Base-by-base conservation (phyloP, 2,797 vertebrate species). In the Psittacula echo region DNA sequence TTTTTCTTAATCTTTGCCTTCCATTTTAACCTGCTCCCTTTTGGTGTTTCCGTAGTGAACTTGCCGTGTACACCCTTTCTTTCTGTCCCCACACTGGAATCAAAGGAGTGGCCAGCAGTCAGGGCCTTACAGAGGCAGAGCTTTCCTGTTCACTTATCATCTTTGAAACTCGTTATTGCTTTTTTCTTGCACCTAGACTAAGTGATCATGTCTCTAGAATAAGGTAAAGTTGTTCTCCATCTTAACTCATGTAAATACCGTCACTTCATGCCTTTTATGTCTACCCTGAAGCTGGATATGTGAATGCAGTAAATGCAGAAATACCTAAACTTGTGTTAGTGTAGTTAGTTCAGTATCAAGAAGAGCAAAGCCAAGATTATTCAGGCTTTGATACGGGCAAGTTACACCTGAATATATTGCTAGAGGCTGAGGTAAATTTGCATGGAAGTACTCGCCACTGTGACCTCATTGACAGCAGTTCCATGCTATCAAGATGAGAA, bases 21-120 rank as follows among this genome's bases (percentile, higher is more conserved):
- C 27, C 2, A 1, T 19, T 23, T 39, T 42, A 2, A 5, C 44
- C 32, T 15, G 60, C 9, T 48, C 11, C 32, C 12, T 41, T 48
- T 7, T 2, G 32, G 10, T 1, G 0, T n/a, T 48, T 23, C 21
- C 34, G 0, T 3, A 20, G 37, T 17, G 50, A 29, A 11, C 32
- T 9, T 13, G 2, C 23, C 5, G 26, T 9, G 32, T 29, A 12
- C 18, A 19, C 7, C 13, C 47, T 19, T 44, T 48, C 47, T 19
- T 44, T 48, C 32, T 78, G 4, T 19, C 16, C 16, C 11, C 14
- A 7, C 10, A 0, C 18, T 18, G 39, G 27, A 32, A 58, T 37
- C 44, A 7, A 17, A 50, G 41, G 27, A 37, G 16, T n/a, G 34
- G 3, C 0, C 5, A 85, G 54, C 66, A n/a, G 4, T 30, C 17